phyloP scores from a whole-genome alignment of 2,113 vertebrate species.

The Uria lomvia region DNA sequence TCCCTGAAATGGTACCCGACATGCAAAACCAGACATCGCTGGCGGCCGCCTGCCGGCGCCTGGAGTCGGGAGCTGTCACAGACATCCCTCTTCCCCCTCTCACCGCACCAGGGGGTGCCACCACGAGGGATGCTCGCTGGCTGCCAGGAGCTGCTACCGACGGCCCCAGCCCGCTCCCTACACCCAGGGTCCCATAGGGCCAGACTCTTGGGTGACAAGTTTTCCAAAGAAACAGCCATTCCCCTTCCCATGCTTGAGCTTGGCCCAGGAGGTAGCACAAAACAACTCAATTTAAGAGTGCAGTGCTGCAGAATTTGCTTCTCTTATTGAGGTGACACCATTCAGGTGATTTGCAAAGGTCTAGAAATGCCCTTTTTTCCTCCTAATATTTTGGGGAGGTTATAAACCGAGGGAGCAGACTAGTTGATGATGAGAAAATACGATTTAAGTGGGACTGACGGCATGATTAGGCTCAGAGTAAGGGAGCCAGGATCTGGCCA shows the following conservation, averaged over 20 bases:
- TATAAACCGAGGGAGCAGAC: background rate
- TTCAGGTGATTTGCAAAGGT: background rate
- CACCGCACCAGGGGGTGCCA: rapidly evolving
- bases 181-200: rapidly evolving
- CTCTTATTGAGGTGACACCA: background rate
- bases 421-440: background rate
- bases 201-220: background rate
- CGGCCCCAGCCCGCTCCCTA: rapidly evolving
- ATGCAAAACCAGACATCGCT: rapidly evolving
- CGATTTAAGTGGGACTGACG: background rate
- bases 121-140: rapidly evolving
- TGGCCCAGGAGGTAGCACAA: background rate
- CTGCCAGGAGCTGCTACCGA: background rate
- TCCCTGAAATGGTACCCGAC: rapidly evolving
- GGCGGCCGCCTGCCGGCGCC: rapidly evolving
- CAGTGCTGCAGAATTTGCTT: background rate
- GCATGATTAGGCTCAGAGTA: background rate
- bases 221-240: background rate
- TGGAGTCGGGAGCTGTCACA: background rate
- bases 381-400: background rate
- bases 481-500: background rate
- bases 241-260: background rate
- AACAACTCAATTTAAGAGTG: background rate
- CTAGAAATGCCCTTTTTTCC: background rate
- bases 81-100: background rate